Evolutionary conservation across 2,888 invertebrate species (phyloP).

Genomic region (Apamea anceps): DNA sequence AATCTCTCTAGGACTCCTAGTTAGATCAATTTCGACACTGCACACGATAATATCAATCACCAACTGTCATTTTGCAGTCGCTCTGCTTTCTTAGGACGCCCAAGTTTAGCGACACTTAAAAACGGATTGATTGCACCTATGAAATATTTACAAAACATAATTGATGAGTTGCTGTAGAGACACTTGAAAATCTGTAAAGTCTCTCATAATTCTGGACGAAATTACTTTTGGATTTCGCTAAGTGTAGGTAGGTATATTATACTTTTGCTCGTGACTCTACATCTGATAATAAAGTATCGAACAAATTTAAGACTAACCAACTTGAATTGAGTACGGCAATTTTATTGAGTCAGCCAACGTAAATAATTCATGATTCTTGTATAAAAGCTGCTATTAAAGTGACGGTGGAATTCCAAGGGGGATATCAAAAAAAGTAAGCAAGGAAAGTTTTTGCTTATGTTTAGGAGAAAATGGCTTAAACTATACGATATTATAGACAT

Average conservation of each 20-base stretch:
- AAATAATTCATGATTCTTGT: constrained; percentile 70
- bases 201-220: too few relatives aligned
- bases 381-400: constrained; percentile 47
- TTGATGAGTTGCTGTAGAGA: not conserved
- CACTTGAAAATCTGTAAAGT: not conserved
- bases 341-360: constrained; percentile 62
- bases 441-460: constrained; percentile 23
- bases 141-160: not conserved
- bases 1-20: not conserved
- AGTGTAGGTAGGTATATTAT: not conserved
- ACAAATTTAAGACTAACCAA: constrained; percentile 52
- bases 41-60: not conserved
- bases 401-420: constrained; percentile 42
- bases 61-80: not conserved
- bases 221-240: not conserved
- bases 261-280: constrained; percentile 13
- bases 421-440: constrained; percentile 18
- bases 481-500: not conserved
- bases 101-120: too few relatives aligned
- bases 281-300: constrained; percentile 46
- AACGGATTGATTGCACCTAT: not conserved
- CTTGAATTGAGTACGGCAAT: constrained; percentile 63
- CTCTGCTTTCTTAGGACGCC: not conserved
- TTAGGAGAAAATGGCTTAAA: constrained; percentile 6
- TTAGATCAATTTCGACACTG: not conserved